Conservation (phyloP, 2,797 vertebrate species). For the Tokudaia muenninki region DNA sequence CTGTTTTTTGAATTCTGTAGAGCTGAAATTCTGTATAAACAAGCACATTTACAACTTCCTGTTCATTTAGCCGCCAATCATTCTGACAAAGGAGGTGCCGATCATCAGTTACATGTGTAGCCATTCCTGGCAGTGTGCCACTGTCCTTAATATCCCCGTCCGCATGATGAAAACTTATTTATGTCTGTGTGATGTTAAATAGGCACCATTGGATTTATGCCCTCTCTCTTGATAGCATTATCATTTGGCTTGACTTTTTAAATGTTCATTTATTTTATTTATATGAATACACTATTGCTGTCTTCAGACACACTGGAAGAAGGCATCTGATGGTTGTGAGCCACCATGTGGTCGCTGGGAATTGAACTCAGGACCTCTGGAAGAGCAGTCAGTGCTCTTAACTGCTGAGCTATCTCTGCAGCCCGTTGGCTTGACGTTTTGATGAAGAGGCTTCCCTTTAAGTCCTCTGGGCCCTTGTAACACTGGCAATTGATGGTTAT, state of each 20-base stretch:
- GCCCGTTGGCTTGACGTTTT: background rate
- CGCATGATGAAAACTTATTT: constrained; percentile 11
- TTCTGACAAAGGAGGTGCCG: constrained; percentile 46
- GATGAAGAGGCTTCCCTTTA: background rate
- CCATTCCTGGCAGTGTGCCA: background rate
- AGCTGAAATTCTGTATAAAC: constrained; percentile 67
- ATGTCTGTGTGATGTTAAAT: background rate
- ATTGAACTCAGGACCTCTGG: too few species aligned
- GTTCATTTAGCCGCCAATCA: constrained; percentile 73
- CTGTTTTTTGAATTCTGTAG: constrained; percentile 53
- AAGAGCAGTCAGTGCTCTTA: too few species aligned
- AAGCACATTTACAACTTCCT: constrained; percentile 79
- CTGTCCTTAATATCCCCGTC: background rate
- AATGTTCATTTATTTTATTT: too few species aligned
- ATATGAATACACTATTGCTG: too few species aligned
- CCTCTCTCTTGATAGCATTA: background rate
- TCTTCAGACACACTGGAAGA: too few species aligned
- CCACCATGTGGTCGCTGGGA: too few species aligned
- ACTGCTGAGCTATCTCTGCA: too few species aligned
- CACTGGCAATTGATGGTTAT: background rate
- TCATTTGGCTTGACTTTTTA: background rate
- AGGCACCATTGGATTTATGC: background rate
- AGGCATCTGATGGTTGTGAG: too few species aligned
- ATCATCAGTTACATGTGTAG: constrained; percentile 64
- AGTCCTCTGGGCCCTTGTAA: background rate